Evolutionary conservation across 2,797 vertebrate species (phyloP).

Genomic region (Pangasius krempfi): DNA sequence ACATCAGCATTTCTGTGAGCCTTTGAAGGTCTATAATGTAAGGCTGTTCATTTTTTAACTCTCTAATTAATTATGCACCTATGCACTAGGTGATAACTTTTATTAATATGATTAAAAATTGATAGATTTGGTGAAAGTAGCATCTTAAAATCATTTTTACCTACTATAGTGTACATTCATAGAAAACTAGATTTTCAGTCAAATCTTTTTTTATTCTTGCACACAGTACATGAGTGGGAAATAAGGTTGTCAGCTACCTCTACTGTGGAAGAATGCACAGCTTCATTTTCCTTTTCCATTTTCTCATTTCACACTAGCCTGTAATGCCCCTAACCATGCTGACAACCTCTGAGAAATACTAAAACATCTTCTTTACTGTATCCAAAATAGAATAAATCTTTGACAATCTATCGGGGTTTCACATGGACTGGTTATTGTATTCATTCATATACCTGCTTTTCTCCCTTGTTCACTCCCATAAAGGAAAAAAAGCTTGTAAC

Average conservation of each 20-base stretch:
- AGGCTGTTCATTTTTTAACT: not conserved
- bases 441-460: not conserved
- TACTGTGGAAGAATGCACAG: not conserved
- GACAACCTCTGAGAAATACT: not conserved
- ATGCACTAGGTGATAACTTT: not conserved
- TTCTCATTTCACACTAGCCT: not conserved
- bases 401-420: not conserved
- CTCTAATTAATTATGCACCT: not conserved
- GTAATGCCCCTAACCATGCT: not conserved
- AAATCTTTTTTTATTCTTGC: not conserved
- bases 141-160: not conserved
- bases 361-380: not conserved
- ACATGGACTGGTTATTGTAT: not conserved
- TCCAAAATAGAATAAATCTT: not conserved
- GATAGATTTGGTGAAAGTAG: not conserved
- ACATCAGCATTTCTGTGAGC: not conserved
- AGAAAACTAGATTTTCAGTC: not conserved
- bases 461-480: not conserved
- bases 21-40: not conserved
- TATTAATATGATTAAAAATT: not conserved
- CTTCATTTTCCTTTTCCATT: not conserved
- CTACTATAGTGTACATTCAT: not conserved
- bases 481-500: not conserved
- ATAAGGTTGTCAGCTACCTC: not conserved
- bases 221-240: not conserved